A percentile compares a stretch with the other conserved stretches of the same genome.
Evolutionary conservation across 1,140 invertebrate species (phyloP).

Genomic region (Nylanderia fulva): DNA sequence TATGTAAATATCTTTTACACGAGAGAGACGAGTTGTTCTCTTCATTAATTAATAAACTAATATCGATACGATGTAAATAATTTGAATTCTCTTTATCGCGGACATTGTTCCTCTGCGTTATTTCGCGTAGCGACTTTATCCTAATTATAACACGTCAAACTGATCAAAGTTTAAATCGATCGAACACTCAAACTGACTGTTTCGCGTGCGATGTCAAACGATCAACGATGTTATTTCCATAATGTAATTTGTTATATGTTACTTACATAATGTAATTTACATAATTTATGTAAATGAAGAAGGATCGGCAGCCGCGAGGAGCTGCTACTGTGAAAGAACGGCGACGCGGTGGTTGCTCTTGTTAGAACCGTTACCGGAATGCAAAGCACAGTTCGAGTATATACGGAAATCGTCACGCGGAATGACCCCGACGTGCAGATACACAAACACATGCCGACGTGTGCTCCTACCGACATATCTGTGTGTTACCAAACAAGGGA

Average conservation of each 20-base stretch:
- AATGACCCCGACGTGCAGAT: constrained; percentile 65
- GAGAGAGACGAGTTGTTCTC: not conserved
- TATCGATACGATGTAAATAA: too few relatives aligned
- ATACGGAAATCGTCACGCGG: constrained; percentile 58
- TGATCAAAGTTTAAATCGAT: not conserved
- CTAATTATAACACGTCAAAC: not conserved
- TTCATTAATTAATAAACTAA: too few relatives aligned
- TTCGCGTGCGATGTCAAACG: not conserved
- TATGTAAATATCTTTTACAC: not conserved
- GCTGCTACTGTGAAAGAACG: not conserved
- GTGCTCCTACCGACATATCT: constrained; percentile 47
- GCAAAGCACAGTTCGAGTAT: constrained; percentile 66
- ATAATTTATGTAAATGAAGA: constrained; percentile 62
- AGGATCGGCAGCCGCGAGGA: constrained; percentile 21
- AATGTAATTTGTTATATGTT: too few relatives aligned
- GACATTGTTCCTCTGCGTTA: not conserved
- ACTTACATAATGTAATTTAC: not conserved
- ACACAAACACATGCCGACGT: constrained; percentile 61
- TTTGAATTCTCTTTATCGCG: not conserved
- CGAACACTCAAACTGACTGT: not conserved
- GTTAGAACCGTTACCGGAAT: constrained; percentile 60
- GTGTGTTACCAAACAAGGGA: constrained; percentile 45
- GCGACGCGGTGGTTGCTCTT: constrained; percentile 1
- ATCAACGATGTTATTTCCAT: too few relatives aligned
- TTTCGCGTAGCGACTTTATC: not conserved